Evolutionary conservation across 2,888 invertebrate genomes (phyloP).

Genomic region (Zaprionus bogoriensis): DNA sequence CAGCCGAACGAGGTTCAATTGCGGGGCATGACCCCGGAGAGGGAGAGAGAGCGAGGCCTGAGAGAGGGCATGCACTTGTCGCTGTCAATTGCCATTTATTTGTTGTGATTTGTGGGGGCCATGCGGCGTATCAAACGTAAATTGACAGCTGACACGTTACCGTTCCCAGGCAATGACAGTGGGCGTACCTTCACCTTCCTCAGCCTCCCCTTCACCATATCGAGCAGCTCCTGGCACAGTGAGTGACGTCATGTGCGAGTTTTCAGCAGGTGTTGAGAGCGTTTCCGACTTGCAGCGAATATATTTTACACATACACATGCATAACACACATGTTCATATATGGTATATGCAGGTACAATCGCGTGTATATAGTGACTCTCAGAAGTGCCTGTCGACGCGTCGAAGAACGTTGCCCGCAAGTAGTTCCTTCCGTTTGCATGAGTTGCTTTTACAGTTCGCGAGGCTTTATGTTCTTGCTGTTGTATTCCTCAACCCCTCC

Average conservation of each 20-base stretch:
- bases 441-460: slow-evolving; percentile 35
- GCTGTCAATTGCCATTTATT: slow-evolving; percentile 73
- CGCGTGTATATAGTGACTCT: not conserved
- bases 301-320: slow-evolving; percentile 23
- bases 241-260: slow-evolving; percentile 41
- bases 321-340: not conserved
- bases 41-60: not conserved
- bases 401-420: slow-evolving; percentile 67
- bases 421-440: slow-evolving; percentile 73
- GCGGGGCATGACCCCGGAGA: slow-evolving; percentile 34
- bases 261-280: slow-evolving; percentile 65
- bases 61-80: slow-evolving; percentile 52
- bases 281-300: slow-evolving; percentile 66
- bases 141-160: slow-evolving; percentile 71
- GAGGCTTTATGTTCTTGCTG: slow-evolving; percentile 7
- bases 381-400: slow-evolving; percentile 33
- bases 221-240: not conserved
- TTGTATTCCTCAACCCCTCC: not conserved
- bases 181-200: not conserved
- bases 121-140: slow-evolving; percentile 59
- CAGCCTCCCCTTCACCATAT: not conserved
- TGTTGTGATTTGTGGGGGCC: slow-evolving; percentile 63
- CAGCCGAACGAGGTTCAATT: slow-evolving; percentile 52
- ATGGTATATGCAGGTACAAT: no score
- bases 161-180: slow-evolving; percentile 31